Conservation (phyloP, 2,113 vertebrate genomes). For the Atractosteus spatula region DNA sequence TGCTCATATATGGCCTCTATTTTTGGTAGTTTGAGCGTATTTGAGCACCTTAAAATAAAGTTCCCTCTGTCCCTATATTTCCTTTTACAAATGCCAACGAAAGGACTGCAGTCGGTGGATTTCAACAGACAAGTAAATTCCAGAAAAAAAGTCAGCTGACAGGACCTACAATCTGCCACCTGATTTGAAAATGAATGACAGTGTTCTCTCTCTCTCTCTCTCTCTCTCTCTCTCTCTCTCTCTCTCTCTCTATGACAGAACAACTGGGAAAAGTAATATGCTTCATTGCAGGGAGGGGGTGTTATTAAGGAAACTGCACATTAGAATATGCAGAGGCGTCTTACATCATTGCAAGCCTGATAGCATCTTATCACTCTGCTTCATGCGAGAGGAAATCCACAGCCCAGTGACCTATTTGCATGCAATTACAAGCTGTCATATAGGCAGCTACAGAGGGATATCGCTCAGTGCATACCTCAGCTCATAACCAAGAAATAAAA, state of each 20-base stretch:
- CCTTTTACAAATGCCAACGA: too few species aligned
- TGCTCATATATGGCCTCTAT: too few species aligned
- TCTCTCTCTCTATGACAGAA: not conserved
- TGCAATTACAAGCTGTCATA: not conserved
- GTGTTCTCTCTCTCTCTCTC: not conserved
- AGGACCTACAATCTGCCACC: not conserved
- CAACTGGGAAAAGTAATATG: not conserved
- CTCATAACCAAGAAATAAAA: not conserved
- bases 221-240: too few species aligned
- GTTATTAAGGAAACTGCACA: slow-evolving; percentile 1
- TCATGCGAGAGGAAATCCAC: slow-evolving; percentile 39
- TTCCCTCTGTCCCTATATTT: too few species aligned
- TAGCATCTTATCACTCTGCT: slow-evolving; percentile 8
- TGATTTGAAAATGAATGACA: not conserved
- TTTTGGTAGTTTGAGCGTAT: too few species aligned
- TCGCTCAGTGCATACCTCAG: slow-evolving; percentile 18
- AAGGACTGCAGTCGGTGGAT: too few species aligned
- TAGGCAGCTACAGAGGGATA: not conserved
- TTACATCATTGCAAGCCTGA: slow-evolving; percentile 31
- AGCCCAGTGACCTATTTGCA: slow-evolving; percentile 31
- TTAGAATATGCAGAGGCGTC: slow-evolving; percentile 15
- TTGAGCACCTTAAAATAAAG: too few species aligned
- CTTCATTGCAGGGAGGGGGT: not conserved
- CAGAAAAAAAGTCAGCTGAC: not conserved
- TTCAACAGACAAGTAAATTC: not conserved